A percentile compares a stretch with the other conserved stretches of the same genome.
phyloP scores from a whole-genome alignment of 2,888 invertebrate genomes.

The Timema cristinae region DNA sequence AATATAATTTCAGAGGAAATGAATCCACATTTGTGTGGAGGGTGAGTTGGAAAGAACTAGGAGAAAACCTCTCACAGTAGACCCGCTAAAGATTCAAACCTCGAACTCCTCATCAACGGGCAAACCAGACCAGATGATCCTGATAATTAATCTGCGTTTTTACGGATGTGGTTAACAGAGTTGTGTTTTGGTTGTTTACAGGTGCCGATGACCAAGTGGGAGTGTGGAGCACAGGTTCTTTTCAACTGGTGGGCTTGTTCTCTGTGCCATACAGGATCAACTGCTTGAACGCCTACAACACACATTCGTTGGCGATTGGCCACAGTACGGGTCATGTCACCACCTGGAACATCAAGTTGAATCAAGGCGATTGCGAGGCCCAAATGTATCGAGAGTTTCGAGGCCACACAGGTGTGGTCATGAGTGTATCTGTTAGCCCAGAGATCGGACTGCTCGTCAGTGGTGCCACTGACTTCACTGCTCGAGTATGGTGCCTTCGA shows the following conservation, averaged over 20 bases:
- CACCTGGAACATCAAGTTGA: conserved; percentile 19
- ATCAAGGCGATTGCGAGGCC: conserved; percentile 16
- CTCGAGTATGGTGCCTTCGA: conserved; percentile 25
- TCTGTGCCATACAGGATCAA: conserved; percentile 23
- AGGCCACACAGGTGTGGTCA: conserved; percentile 28
- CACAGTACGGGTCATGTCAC: conserved; percentile 26
- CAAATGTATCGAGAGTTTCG: conserved; percentile 15
- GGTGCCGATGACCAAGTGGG: conserved; percentile 27
- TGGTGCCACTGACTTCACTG: conserved; percentile 28
- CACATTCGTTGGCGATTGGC: conserved; percentile 22
- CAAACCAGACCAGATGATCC: too few relatives aligned
- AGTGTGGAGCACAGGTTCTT: conserved; percentile 25
- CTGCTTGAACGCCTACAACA: conserved; percentile 21
- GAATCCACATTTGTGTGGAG: too few relatives aligned
- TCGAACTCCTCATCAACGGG: too few relatives aligned
- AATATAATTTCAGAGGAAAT: too few relatives aligned
- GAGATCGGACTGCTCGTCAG: conserved; percentile 25
- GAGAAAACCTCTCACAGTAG: too few relatives aligned
- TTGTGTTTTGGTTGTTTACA: neutral
- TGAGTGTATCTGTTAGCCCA: conserved; percentile 24
- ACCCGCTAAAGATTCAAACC: too few relatives aligned
- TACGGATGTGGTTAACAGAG: too few relatives aligned
- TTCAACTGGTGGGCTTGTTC: conserved; percentile 23
- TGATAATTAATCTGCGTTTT: too few relatives aligned
- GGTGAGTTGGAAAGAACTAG: too few relatives aligned